Evolutionary conservation across 1,140 invertebrate genomes (phyloP).

Genomic region (Drosophila elegans): DNA sequence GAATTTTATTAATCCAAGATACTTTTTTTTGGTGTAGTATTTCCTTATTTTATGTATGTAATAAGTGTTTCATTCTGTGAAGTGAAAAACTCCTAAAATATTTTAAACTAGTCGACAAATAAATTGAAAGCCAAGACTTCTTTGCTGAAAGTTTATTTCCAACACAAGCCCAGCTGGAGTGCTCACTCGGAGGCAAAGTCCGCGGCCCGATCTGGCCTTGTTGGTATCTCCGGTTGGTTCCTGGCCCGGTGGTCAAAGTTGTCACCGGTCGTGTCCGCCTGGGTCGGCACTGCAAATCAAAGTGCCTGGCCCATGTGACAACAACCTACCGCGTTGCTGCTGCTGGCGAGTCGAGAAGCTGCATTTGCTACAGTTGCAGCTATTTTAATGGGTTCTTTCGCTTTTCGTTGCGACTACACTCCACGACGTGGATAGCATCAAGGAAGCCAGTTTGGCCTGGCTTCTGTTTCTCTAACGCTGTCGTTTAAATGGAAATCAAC

Average conservation of each 20-base stretch:
- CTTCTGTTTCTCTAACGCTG: slow-evolving; percentile 74
- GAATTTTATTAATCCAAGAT: too few relatives aligned
- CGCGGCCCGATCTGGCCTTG: slow-evolving; percentile 3
- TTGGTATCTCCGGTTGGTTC: neutral
- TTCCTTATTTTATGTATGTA: too few relatives aligned
- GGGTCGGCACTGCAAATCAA: slow-evolving; percentile 61
- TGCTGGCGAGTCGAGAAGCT: slow-evolving; percentile 12
- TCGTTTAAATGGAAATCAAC: slow-evolving; percentile 84
- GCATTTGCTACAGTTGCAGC: slow-evolving; percentile 63
- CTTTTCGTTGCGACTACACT: slow-evolving; percentile 59
- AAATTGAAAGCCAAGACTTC: too few relatives aligned
- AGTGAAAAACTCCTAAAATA: too few relatives aligned
- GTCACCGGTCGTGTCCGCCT: slow-evolving; percentile 63
- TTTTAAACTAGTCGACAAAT: too few relatives aligned
- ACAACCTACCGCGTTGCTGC: slow-evolving; percentile 65
- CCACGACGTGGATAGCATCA: slow-evolving; percentile 69
- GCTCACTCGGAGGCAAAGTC: neutral
- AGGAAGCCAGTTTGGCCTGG: slow-evolving; percentile 69
- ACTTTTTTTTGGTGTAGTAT: too few relatives aligned
- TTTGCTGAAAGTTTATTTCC: neutral
- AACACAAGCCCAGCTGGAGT: neutral
- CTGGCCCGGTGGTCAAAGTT: slow-evolving; percentile 65
- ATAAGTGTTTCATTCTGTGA: too few relatives aligned
- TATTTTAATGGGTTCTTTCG: slow-evolving; percentile 83
- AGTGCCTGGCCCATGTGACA: slow-evolving; percentile 59